These are phyloP conservation scores for Folsomia manolachei DNA, from an alignment of 2,888 invertebrate genomes.

Conservation along the genomic window DNA sequence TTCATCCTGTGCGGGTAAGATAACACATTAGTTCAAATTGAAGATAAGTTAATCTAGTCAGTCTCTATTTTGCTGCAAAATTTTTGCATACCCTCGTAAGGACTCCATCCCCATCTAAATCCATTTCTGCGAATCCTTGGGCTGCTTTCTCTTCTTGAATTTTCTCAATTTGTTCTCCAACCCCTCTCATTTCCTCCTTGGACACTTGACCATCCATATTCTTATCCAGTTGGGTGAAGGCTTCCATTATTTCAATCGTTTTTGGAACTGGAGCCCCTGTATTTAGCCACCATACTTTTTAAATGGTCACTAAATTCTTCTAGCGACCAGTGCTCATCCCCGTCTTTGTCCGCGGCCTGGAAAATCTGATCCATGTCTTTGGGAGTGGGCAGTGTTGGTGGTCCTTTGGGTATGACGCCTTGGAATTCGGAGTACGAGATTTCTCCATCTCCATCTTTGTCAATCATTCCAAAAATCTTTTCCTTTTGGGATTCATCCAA, in stretches of 20 bases:
- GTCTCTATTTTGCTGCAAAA: no score
- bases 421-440: constrained; percentile 34
- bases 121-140: constrained; percentile 28
- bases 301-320: constrained; percentile 28
- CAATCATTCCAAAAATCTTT: constrained; percentile 25
- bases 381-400: not conserved
- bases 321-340: constrained; percentile 4
- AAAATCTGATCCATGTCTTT: not conserved
- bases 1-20: constrained; percentile 22
- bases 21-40: not conserved
- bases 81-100: constrained; percentile 22
- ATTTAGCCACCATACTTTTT: constrained; percentile 6
- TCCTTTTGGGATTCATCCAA: constrained; percentile 25
- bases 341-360: not conserved
- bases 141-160: constrained; percentile 21
- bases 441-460: constrained; percentile 24
- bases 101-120: constrained; percentile 26
- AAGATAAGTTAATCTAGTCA: not conserved
- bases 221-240: constrained; percentile 26
- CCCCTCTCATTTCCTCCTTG: constrained; percentile 25
- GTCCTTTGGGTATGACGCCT: constrained; percentile 17
- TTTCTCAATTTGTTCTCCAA: constrained; percentile 22
- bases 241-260: constrained; percentile 19
- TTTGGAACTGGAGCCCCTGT: constrained; percentile 12
- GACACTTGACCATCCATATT: constrained; percentile 26